A percentile compares a stretch with the other conserved stretches of the same genome.
Evolutionary conservation across 35 echinoderm and acorn worm species (phyloP).

Genomic region (Acanthaster planci): DNA sequence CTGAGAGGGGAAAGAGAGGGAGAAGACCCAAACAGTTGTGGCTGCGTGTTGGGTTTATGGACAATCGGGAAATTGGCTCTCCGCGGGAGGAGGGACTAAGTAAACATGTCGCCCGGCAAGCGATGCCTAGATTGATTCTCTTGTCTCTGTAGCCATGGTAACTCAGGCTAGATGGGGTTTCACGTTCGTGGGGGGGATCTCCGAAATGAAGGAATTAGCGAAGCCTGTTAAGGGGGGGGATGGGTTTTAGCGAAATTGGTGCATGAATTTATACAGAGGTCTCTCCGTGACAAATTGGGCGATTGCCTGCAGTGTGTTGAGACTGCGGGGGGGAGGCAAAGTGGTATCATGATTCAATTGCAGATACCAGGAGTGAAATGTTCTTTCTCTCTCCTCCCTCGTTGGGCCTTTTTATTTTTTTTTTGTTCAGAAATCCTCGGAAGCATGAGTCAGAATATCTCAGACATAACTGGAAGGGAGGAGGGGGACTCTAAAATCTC

Average conservation of each 20-base stretch:
- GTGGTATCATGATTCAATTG: neutral
- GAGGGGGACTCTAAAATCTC: neutral
- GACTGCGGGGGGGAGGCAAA: neutral
- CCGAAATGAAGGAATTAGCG: neutral
- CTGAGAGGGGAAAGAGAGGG: too few species aligned
- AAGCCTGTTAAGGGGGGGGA: neutral
- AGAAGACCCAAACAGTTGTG: slow-evolving; percentile 10
- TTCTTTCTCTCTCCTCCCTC: neutral
- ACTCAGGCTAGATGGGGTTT: neutral
- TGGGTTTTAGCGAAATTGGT: neutral
- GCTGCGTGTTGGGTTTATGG: slow-evolving; percentile 13
- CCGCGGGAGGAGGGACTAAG: neutral
- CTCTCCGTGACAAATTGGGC: neutral
- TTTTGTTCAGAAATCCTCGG: too few species aligned
- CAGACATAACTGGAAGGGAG: slow-evolving; percentile 10
- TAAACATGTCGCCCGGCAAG: slow-evolving; percentile 1
- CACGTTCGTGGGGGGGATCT: neutral
- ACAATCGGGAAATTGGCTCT: slow-evolving; percentile 6
- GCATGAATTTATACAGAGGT: neutral
- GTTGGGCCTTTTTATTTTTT: neutral
- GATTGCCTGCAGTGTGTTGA: neutral
- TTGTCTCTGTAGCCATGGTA: slow-evolving; percentile 8
- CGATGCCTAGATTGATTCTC: slow-evolving; percentile 12
- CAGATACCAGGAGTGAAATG: neutral
- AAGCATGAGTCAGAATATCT: slow-evolving; percentile 9